Evolutionary conservation across 2,797 vertebrate genomes (phyloP), one percentile per base, ranked within the genome.

Genomic region (Melanotaenia trifasciata): DNA sequence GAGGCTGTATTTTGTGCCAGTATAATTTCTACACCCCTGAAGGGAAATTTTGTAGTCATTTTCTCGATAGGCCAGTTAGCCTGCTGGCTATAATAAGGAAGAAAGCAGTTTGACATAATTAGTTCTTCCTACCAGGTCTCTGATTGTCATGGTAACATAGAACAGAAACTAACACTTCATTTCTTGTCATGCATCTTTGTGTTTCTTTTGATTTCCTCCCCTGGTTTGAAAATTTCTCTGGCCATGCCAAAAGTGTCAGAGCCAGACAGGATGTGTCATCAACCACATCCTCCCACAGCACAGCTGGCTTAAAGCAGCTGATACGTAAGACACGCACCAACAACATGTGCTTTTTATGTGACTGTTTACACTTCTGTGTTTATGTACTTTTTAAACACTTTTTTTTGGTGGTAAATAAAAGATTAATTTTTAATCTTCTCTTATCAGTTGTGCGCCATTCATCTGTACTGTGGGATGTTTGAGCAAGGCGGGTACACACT

Each of bases 211-310:
- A 61, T 36, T 3, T 11, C 28, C 20, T 32, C 5, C 4, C 74
- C 54, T 50, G 45, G 35, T 35, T 1, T 51, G n/a, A 7, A 50
- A 32, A 14, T n/a, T n/a, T 50, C 45, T n/a, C 20, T n/a, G 45
- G 45, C n/a, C 2, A n/a, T n/a, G 45, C 43, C 16, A 47, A 9
- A 14, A 18, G 43, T 47, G 43, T 47, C 18, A 50, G 30, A 5
- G 70, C 61, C 11, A 9, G 50, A 53, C 22, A 6, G 87, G 80
- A 88, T 84, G 76, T 79, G 64, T 78, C 79, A 73, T 32, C 87
- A 70, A 86, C 58, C 72, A 82, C 70, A 84, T 89, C 74, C 81
- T 28, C 62, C 82, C 28, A 30, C 64, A 64, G 45, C 57, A 66
- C 45, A 82, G 67, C 72, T 84, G 66, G 18, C 5, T 53, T 11